Percentiles rank a stretch among this genome's conserved stretches.
Evolutionary conservation across 2,888 invertebrate species (phyloP).

Genomic region (Strigamia crassipes): DNA sequence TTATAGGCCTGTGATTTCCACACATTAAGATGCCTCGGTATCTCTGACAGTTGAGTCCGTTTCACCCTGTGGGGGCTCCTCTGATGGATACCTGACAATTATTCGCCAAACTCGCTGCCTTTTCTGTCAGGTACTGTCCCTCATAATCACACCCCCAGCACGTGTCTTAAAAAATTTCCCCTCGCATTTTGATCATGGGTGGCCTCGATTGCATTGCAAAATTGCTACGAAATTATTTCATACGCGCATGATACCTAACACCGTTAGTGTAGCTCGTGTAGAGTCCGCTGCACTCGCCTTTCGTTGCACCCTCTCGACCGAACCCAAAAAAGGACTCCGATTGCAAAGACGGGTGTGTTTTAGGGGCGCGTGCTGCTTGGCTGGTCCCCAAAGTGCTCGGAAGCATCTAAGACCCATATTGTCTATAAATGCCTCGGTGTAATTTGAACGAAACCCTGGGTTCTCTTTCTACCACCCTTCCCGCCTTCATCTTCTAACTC

Average conservation of each 20-base stretch:
- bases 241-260: background rate
- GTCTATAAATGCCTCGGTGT: background rate
- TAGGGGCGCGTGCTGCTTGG: conserved; percentile 19
- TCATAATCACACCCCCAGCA: conserved; percentile 16
- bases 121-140: conserved; percentile 21
- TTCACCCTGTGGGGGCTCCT: conserved; percentile 5
- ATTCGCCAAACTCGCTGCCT: background rate
- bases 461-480: background rate
- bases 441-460: conserved; percentile 2
- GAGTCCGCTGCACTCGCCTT: background rate
- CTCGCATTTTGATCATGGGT: conserved; percentile 7
- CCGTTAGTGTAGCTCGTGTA: background rate
- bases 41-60: background rate
- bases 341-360: conserved; percentile 21
- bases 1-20: background rate
- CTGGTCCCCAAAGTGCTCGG: conserved; percentile 21
- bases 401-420: background rate
- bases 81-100: conserved; percentile 21
- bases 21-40: conserved; percentile 16
- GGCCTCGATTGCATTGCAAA: background rate
- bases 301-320: conserved; percentile 16
- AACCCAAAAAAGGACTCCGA: background rate
- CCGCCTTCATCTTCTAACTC: conserved; percentile 4
- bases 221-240: background rate
- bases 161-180: conserved; percentile 3